Base-by-base conservation (phyloP, 2,113 vertebrate genomes). In the Nothocercus nigrocapillus region DNA sequence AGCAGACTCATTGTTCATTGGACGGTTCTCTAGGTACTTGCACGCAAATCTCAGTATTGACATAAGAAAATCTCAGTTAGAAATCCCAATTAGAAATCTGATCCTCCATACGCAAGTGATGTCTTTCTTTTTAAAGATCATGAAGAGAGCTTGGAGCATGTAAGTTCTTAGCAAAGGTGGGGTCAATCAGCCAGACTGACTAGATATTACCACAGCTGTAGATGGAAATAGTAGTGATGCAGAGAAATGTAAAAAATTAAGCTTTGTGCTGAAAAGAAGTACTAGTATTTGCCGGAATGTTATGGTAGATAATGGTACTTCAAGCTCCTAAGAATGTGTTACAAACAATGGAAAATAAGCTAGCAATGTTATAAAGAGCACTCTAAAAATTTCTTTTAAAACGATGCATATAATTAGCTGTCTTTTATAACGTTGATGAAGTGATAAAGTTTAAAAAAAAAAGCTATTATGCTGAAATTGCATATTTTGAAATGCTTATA, bases 401-500 rank as follows among this genome's bases (percentile, higher is more conserved):
- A 2, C 5, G 25, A 15, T 44, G 4, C 3, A 42, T 59, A 13
- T 47, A 67, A 49, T 68, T 63, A 3, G 61, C 79, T 83, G 11
- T 61, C 18, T 8, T 92, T 88, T 82, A 63, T 62, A 83, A 68
- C 36, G 34, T 3, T 85, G 47, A 77, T 81, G 22, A 88, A 84
- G 9, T 28, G 42, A n/a, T 49, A 73, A 82, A 90, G 1, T 59
- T 16, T 70, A 77, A 62, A 21, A 61, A 68, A 44, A 59, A 59
- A 64, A 6, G 13, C 11, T 88, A 8, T 76, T 76, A 54, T 54
- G 14, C 4, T 45, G 70, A 11, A 89, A 72, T 59, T 80, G 1
- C 5, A 11, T 79, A 75, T 76, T 94, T 85, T 77, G 7, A 94
- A 90, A 87, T 21, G 8, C 7, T 75, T 91, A 49, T 5, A 30